A percentile compares a stretch with the other conserved stretches of the same genome.
Evolutionary conservation across 30 jellyfish, hydroid and myxozoan species (phyloP).

Genomic region (Pseudorhiza aurosa): DNA sequence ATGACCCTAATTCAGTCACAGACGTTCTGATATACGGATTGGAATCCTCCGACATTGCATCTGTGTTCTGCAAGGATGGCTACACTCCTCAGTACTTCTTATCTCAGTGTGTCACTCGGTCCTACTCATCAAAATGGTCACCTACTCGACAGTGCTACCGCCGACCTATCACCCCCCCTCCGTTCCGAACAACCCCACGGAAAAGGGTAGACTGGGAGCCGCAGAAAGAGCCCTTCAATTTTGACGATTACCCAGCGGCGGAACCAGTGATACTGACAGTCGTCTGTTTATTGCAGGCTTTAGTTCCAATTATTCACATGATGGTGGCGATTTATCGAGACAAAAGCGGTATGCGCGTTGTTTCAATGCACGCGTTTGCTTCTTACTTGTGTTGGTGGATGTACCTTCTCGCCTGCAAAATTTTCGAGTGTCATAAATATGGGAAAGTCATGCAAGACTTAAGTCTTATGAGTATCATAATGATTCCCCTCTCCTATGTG

Average conservation of each 20-base stretch:
- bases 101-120: conserved; percentile 23
- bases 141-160: background rate
- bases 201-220: background rate
- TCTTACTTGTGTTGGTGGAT: conserved; percentile 43
- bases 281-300: conserved; percentile 16
- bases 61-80: conserved; percentile 46
- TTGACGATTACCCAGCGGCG: conserved; percentile 14
- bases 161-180: background rate
- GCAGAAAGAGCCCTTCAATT: conserved; percentile 1
- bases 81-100: conserved; percentile 26
- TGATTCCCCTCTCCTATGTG: conserved; percentile 26
- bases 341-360: conserved; percentile 38
- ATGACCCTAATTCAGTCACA: background rate
- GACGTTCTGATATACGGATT: conserved; percentile 8
- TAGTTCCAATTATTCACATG: conserved; percentile 31
- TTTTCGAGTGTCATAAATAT: conserved; percentile 12
- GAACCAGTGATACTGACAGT: conserved; percentile 19
- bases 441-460: conserved; percentile 14
- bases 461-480: conserved; percentile 23
- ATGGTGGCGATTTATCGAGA: background rate
- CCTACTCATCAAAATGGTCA: background rate
- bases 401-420: conserved; percentile 17
- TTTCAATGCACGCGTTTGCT: conserved; percentile 39
- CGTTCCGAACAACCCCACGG: background rate
- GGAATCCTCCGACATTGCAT: conserved; percentile 12